Evolutionary conservation across 2,113 vertebrate genomes (phyloP), one percentile per base, ranked within the genome.

Genomic region (Sakesphorus luctuosus): DNA sequence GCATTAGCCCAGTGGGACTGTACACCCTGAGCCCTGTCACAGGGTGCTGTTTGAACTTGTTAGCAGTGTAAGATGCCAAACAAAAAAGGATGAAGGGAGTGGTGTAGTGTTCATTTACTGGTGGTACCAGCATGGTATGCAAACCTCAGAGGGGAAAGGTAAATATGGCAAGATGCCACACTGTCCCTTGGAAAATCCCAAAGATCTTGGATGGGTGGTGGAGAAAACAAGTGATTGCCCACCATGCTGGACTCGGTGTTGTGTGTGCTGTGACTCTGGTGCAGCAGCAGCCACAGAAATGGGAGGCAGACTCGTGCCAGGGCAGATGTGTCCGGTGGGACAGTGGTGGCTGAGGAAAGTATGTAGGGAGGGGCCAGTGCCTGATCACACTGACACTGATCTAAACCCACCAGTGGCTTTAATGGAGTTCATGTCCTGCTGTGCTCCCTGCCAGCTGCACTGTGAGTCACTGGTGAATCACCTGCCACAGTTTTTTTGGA

Each of bases 21-120:
- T 11, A 19, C 0, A 1, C n/a, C 19, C 66, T 11, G 0, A 82
- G 28, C 31, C 38, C 35, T 19, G 44, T 18, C 2, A 3, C 43
- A 33, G 31, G 59, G 7, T 26, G 28, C 62, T 20, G 8, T 55
- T 74, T 29, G 49, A 35, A 49, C 38, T 65, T 52, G 53, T 20
- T 28, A 65, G 21, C 44, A 13, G 35, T 6, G 6, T 38, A 65
- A 29, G 82, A 44, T 6, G 11, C 78, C 55, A 74, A 63, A 73
- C 10, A 49, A 29, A 50, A 36, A 35, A 49, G 26, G 15, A 38
- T 9, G 25, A 26, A 20, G 56, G 46, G 29, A 65, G 40, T 12
- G 40, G 28, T 18, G 50, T 10, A 18, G 18, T 26, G 44, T 25
- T 55, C 35, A 5, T 31, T 44, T 24, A 8, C 33, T 44, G 72